Conservation (phyloP, 1,140 invertebrate species). For the Sinella curviseta region DNA sequence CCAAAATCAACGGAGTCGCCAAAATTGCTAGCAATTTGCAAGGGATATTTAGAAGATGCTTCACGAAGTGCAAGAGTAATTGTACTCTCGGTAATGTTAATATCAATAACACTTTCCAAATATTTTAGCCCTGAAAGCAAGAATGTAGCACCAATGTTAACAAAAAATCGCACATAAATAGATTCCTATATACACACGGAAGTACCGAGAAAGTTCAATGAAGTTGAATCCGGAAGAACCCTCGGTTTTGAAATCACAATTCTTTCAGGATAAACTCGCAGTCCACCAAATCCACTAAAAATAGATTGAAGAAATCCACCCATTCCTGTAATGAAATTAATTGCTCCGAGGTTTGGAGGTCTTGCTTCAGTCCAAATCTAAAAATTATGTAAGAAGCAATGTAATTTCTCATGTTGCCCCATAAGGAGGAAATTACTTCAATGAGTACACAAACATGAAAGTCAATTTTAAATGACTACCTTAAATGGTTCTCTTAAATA, state of each 20-base stretch:
- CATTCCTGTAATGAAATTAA: slow-evolving; percentile 59
- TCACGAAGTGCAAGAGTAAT: background rate
- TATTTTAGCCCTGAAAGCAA: background rate
- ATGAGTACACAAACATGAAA: slow-evolving; percentile 52
- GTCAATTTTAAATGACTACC: slow-evolving; percentile 46
- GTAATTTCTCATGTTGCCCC: background rate
- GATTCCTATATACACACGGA: no score
- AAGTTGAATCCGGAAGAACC: slow-evolving; percentile 50
- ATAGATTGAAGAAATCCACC: slow-evolving; percentile 59
- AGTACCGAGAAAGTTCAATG: slow-evolving; percentile 52
- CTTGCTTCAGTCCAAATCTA: slow-evolving; percentile 57
- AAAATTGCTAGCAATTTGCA: background rate
- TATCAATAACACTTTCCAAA: background rate
- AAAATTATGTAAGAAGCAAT: slow-evolving; percentile 27
- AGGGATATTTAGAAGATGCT: background rate
- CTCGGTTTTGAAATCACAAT: slow-evolving; percentile 51
- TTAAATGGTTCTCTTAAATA: slow-evolving; percentile 54
- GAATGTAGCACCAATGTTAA: no score
- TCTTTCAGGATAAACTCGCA: slow-evolving; percentile 52
- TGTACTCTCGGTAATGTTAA: background rate
- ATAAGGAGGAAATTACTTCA: slow-evolving; percentile 51
- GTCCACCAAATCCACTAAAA: slow-evolving; percentile 57
- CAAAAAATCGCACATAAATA: no score
- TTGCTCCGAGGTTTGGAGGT: slow-evolving; percentile 53
- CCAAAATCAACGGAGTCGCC: background rate